Evolutionary conservation across 2,113 vertebrate genomes (phyloP), one percentile per base, ranked within the genome.

Genomic region (Dipodomys ordii): DNA sequence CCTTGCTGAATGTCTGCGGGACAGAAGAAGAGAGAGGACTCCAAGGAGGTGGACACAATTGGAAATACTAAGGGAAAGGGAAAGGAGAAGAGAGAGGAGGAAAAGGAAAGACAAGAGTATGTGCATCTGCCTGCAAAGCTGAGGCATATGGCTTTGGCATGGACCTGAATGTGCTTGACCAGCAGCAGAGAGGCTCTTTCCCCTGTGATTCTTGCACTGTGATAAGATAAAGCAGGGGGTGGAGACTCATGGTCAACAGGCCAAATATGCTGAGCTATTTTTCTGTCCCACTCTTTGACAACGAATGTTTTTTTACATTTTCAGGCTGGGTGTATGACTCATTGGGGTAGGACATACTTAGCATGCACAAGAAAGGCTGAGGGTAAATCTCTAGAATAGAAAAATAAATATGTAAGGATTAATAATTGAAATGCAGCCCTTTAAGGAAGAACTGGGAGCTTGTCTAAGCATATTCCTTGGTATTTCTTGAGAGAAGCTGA

Each of bases 401-500:
- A 32, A 53, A 30, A 83, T n/a, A 68, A 68, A 23, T 28, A 44
- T 39, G 44, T 25, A 44, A 82, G 53, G 7, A 72, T 30, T 46
- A n/a, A 57, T 19, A 68, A 84, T 53, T 32, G 12, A 84, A 53
- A 25, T 27, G 30, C 16, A 53, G 10, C 7, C 71, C 30, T 93
- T 89, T 60, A 22, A 12, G 71, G 76, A 85, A 84, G 73, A 32
- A n/a, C 19, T 18, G 18, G 77, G 53, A 93, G 68, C 10, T 20
- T 16, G 23, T 25, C 28, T 25, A 3, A 62, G 49, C 12, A 28
- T 44, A 2, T 13, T 18, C 22, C 71, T 69, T 49, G 30, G 19
- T 23, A 23, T 7, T n/a, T 6, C 0, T 9, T 35, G 13, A 74
- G 20, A 22, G n/a, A 3, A 28, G 25, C 4, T 16, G 16, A 2